These are phyloP conservation scores for Steatornis caripensis DNA, from an alignment of 2,113 vertebrate genomes.

Conservation along the genomic window DNA sequence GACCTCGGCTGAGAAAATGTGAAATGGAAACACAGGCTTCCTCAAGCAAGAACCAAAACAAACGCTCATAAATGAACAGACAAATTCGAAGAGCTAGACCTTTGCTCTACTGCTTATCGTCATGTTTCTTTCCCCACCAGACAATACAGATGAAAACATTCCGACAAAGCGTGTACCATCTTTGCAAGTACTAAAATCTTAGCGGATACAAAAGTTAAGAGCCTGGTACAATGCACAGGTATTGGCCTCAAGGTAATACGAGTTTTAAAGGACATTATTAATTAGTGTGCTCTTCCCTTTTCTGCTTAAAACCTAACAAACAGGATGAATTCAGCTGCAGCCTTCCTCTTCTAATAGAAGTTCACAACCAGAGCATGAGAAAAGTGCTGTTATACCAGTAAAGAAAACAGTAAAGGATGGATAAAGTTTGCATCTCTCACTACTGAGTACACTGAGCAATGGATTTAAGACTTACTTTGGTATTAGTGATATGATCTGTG, in stretches of 20 bases:
- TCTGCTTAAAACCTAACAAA: background rate
- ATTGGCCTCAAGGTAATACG: background rate
- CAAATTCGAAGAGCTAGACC: background rate
- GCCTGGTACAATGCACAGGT: background rate
- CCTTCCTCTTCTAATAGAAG: background rate
- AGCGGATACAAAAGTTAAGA: background rate
- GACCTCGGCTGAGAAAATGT: background rate
- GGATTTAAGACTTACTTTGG: conserved; percentile 79
- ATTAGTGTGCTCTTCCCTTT: background rate
- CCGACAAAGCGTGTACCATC: background rate
- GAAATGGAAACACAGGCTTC: background rate
- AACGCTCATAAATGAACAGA: background rate
- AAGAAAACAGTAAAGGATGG: background rate
- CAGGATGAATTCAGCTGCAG: background rate
- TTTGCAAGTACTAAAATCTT: background rate
- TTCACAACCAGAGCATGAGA: background rate
- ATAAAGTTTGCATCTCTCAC: background rate
- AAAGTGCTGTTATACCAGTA: background rate
- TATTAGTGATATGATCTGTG: conserved; percentile 77
- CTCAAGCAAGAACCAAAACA: background rate
- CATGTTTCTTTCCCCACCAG: background rate
- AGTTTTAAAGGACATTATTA: background rate
- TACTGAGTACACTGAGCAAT: conserved; percentile 31
- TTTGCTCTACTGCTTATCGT: background rate
- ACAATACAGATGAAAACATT: background rate